Evolutionary conservation across 2,113 vertebrate genomes (phyloP), one percentile per base, ranked within the genome.

Genomic region (Addax nasomaculatus): DNA sequence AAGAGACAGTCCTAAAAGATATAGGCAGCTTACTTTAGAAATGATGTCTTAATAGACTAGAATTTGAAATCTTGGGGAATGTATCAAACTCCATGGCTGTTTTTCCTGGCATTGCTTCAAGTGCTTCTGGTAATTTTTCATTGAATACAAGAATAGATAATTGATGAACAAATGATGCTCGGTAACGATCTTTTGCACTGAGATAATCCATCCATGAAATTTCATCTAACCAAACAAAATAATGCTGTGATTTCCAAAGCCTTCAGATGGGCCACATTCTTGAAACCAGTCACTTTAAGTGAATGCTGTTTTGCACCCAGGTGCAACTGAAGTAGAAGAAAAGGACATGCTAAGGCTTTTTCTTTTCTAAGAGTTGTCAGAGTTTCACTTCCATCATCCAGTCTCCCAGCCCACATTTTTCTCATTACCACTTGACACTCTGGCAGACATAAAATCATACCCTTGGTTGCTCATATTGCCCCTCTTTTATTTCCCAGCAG

Each of bases 191-290:
- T 89, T 92, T 92, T 94, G 14, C 23, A 67, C n/a, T 36, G 67
- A 92, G 47, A 39, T 96, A 43, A 81, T 81, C 64, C 36, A 83
- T 83, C 92, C 30, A 62, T 53, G 39, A 53, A 85, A 84, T 95
- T 96, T 90, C 76, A 96, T 6, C 73, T 67, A 97, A 64, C 79
- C 70, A 95, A 87, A 78, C 47, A 83, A 90, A 92, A 58, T 79
- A 97, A 58, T 85, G 19, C 43, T 27, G 0, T 85, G n/a, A 84
- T 79, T 97, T 94, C 58, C 70, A 94, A 47, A 95, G 21, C 64
- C 15, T 96, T 92, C 25, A 47, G 11, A 45, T 60, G 27, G 43
- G 1, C 83, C 93, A 27, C 27, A n/a, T 96, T 96, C 45, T 92
- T 96, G 4, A 85, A 97, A 83, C 27, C 39, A 92, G 2, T 60